phyloP scores from a whole-genome alignment of 2,797 vertebrate genomes.

The Botia kubotai region DNA sequence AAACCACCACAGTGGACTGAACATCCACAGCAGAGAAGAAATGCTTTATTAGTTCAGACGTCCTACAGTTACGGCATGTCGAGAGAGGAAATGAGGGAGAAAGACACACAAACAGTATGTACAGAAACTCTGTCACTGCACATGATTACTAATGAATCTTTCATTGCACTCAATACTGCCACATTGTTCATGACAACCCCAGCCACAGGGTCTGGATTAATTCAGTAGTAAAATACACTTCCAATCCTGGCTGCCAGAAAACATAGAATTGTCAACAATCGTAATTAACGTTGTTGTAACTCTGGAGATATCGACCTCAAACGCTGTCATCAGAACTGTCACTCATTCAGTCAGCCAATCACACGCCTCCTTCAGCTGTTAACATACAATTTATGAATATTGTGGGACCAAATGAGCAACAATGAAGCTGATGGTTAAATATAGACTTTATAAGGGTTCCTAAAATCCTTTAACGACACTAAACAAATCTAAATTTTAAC shows the following conservation, averaged over 20 bases:
- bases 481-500: constrained; percentile 5
- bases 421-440: neutral
- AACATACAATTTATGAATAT: constrained; percentile 1
- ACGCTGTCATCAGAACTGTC: constrained; percentile 1
- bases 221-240: constrained; percentile 76
- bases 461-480: neutral
- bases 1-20: neutral
- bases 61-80: constrained; percentile 7
- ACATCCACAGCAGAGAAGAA: neutral
- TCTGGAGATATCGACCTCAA: constrained; percentile 29
- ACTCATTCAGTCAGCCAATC: constrained; percentile 23
- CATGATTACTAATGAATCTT: constrained; percentile 39
- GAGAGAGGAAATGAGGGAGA: constrained; percentile 4
- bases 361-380: constrained; percentile 53
- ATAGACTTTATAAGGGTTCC: constrained; percentile 37
- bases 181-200: constrained; percentile 34
- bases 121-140: constrained; percentile 42
- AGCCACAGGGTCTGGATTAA: constrained; percentile 63
- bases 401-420: neutral
- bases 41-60: constrained; percentile 11
- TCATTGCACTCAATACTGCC: constrained; percentile 57
- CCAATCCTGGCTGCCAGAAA: constrained; percentile 64
- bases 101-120: constrained; percentile 42
- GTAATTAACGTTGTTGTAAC: constrained; percentile 45
- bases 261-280: constrained; percentile 58